phyloP scores from a whole-genome alignment of 2,888 invertebrate genomes.

The Creontiades dilutus region DNA sequence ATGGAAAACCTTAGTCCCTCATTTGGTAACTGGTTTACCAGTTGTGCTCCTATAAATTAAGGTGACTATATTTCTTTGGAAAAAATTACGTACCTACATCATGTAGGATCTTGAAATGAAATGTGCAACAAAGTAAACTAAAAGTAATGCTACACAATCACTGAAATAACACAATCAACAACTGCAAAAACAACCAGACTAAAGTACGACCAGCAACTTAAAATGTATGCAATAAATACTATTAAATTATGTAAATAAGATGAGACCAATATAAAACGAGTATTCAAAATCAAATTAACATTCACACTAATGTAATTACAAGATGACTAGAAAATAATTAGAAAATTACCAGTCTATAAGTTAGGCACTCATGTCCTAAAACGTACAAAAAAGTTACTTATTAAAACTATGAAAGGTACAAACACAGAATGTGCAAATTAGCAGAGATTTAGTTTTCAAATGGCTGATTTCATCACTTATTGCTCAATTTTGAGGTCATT shows the following conservation, averaged over 20 bases:
- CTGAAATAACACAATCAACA: not conserved
- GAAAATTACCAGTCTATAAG: conserved; percentile 73
- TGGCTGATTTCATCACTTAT: conserved; percentile 45
- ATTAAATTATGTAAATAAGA: not conserved
- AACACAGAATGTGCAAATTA: conserved; percentile 51
- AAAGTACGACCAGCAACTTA: not conserved
- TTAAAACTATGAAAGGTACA: conserved; percentile 40
- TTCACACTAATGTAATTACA: conserved; percentile 48
- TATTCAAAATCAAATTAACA: conserved; percentile 53
- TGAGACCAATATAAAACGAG: conserved; percentile 51
- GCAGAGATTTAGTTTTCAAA: conserved; percentile 29
- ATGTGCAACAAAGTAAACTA: conserved; percentile 28
- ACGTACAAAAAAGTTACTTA: conserved; percentile 55
- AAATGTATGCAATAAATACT: not conserved
- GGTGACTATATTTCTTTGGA: conserved; percentile 59
- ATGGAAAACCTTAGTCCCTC: conserved; percentile 20
- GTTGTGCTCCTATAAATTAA: conserved; percentile 55
- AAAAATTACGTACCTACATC: conserved; percentile 5
- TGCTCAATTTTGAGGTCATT: conserved; percentile 41
- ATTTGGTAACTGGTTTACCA: conserved; percentile 23
- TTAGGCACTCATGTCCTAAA: conserved; percentile 74
- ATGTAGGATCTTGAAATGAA: conserved; percentile 13
- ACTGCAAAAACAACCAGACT: not conserved
- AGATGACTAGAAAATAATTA: conserved; percentile 73
- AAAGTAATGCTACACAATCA: conserved; percentile 51